A percentile compares a stretch with the other conserved stretches of the same genome.
Evolutionary conservation across 2,113 vertebrate genomes (phyloP).

Genomic region (Hymenochirus boettgeri): DNA sequence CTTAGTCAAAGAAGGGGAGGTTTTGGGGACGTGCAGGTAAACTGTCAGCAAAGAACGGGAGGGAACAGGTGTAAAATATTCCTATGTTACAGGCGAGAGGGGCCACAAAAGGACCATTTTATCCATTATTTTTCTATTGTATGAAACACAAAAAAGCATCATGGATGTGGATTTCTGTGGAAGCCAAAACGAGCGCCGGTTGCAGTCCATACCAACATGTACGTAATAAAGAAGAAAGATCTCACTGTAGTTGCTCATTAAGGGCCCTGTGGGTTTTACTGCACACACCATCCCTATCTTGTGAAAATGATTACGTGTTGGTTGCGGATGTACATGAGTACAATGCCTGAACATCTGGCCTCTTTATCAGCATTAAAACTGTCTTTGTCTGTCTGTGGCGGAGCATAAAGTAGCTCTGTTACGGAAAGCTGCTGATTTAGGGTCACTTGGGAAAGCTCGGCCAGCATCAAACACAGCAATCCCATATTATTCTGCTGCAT

Average conservation of each 20-base stretch:
- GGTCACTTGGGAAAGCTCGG: not conserved
- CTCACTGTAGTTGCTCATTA: slow-evolving; percentile 33
- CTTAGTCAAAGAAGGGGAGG: too few species aligned
- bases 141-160: slow-evolving; percentile 12
- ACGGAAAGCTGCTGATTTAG: not conserved
- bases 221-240: slow-evolving; percentile 40
- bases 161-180: slow-evolving; percentile 25
- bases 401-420: slow-evolving; percentile 12
- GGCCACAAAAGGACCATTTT: too few species aligned
- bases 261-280: slow-evolving; percentile 35
- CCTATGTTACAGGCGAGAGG: too few species aligned
- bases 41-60: too few species aligned
- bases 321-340: slow-evolving; percentile 27
- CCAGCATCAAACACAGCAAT: not conserved
- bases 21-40: too few species aligned
- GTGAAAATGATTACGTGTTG: slow-evolving; percentile 35
- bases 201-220: slow-evolving; percentile 29
- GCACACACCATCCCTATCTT: slow-evolving; percentile 36
- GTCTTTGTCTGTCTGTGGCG: slow-evolving; percentile 4
- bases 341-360: slow-evolving; percentile 36
- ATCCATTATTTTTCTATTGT: too few species aligned
- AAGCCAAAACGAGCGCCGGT: slow-evolving; percentile 26
- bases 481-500: not conserved
- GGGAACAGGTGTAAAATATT: too few species aligned
- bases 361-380: slow-evolving; percentile 28